phyloP scores from a whole-genome alignment of 2,797 vertebrate genomes.

The Gobio occitaniae region DNA sequence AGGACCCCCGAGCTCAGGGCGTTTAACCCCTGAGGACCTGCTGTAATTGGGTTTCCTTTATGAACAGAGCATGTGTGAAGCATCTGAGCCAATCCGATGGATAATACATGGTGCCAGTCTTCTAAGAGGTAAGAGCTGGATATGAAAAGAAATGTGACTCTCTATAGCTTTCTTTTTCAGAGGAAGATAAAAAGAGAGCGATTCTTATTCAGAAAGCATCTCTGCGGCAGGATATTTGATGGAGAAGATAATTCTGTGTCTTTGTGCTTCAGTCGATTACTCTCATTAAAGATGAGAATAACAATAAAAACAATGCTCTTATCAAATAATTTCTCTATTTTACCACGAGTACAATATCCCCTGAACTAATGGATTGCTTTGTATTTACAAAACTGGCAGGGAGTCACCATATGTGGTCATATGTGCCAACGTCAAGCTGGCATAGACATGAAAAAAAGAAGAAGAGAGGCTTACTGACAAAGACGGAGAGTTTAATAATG shows the following conservation, averaged over 20 bases:
- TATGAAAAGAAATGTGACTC: conserved; percentile 38
- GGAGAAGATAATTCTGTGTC: conserved; percentile 35
- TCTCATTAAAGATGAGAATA: conserved; percentile 45
- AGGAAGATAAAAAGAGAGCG: conserved; percentile 13
- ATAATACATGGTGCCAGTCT: conserved; percentile 47
- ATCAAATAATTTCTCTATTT: conserved; percentile 19
- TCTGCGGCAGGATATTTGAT: conserved; percentile 46
- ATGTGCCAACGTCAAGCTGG: conserved; percentile 27
- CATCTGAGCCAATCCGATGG: conserved; percentile 33
- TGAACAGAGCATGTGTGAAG: conserved; percentile 39
- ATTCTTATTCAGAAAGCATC: conserved; percentile 29
- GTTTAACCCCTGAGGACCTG: conserved; percentile 49
- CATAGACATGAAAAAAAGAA: neutral
- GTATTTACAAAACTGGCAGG: conserved; percentile 22
- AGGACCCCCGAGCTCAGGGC: conserved; percentile 15
- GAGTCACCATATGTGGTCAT: conserved; percentile 5
- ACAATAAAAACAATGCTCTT: conserved; percentile 37
- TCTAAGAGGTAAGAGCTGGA: conserved; percentile 23
- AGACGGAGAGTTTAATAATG: conserved; percentile 41
- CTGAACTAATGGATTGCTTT: conserved; percentile 50
- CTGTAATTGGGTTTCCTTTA: conserved; percentile 53
- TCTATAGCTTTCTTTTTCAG: conserved; percentile 34
- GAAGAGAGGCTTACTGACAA: conserved; percentile 26
- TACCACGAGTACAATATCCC: conserved; percentile 22
- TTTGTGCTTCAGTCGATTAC: conserved; percentile 26